Percentiles rank a stretch among this genome's conserved stretches.
phyloP scores from a whole-genome alignment of 2,113 vertebrate species.

The Lophochroa leadbeateri region DNA sequence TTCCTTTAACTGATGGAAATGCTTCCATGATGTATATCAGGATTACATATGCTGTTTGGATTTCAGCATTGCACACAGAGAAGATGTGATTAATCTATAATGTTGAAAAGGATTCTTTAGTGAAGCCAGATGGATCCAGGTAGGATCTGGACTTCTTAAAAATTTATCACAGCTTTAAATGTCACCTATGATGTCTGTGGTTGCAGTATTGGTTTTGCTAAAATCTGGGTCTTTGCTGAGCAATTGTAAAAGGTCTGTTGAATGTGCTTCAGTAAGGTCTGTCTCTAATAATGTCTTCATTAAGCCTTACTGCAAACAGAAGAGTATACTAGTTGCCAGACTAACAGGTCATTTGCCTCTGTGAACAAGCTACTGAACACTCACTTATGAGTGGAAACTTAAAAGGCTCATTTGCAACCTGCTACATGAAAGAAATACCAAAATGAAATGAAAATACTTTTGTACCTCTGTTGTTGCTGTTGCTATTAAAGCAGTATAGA shows the following conservation, averaged over 20 bases:
- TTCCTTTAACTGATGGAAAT: background rate
- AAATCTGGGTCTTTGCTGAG: background rate
- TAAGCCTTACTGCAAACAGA: conserved; percentile 24
- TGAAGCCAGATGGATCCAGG: background rate
- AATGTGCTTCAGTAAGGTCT: background rate
- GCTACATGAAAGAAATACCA: conserved; percentile 24
- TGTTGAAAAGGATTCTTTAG: background rate
- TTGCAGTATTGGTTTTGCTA: background rate
- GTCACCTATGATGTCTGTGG: background rate
- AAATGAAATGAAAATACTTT: background rate
- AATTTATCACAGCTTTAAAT: background rate
- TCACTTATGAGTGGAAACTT: conserved; percentile 8
- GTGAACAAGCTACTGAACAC: conserved; percentile 1
- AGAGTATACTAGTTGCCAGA: conserved; percentile 21
- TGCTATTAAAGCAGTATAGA: background rate
- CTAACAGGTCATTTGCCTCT: conserved; percentile 1
- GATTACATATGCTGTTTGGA: background rate
- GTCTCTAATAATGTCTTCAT: conserved; percentile 48
- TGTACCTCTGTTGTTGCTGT: background rate
- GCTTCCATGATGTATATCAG: background rate
- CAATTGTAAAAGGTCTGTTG: background rate
- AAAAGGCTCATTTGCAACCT: conserved; percentile 25
- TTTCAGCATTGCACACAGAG: background rate
- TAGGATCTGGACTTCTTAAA: background rate
- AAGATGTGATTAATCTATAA: background rate